Percentiles rank a stretch among this genome's conserved stretches.
These are phyloP conservation scores for Tipula unca DNA, from an alignment of 2,888 invertebrate genomes.

Conservation along the genomic window DNA sequence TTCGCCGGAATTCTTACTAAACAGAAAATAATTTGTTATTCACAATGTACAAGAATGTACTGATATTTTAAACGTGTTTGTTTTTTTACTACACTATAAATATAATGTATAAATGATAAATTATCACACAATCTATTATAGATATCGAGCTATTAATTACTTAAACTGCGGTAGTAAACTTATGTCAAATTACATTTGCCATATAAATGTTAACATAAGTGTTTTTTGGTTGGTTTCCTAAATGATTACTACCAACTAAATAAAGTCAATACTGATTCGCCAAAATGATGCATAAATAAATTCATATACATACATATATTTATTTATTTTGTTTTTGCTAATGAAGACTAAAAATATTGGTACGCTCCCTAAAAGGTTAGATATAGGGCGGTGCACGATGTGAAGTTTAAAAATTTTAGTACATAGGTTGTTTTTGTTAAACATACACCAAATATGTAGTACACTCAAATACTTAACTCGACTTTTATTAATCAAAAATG, in stretches of 20 bases:
- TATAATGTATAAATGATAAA: not conserved
- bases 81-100: not conserved
- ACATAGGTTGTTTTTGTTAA: not conserved
- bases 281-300: not conserved
- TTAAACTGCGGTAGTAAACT: not conserved
- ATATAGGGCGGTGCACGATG: not conserved
- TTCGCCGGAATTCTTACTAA: not conserved
- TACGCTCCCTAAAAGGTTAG: not conserved
- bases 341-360: not conserved
- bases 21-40: not conserved
- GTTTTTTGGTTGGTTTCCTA: not conserved
- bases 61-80: not conserved
- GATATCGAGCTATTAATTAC: not conserved
- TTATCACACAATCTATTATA: not conserved
- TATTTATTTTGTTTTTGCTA: not conserved
- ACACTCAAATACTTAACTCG: no score
- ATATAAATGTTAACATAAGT: not conserved
- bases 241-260: conserved; percentile 17
- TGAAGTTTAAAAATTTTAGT: not conserved
- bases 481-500: no score
- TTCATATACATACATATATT: no score
- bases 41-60: no score
- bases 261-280: not conserved
- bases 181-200: not conserved
- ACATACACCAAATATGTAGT: no score